These are phyloP conservation scores for Acanthosoma haemorrhoidale DNA, from an alignment of 2,888 invertebrate genomes.

Conservation along the genomic window DNA sequence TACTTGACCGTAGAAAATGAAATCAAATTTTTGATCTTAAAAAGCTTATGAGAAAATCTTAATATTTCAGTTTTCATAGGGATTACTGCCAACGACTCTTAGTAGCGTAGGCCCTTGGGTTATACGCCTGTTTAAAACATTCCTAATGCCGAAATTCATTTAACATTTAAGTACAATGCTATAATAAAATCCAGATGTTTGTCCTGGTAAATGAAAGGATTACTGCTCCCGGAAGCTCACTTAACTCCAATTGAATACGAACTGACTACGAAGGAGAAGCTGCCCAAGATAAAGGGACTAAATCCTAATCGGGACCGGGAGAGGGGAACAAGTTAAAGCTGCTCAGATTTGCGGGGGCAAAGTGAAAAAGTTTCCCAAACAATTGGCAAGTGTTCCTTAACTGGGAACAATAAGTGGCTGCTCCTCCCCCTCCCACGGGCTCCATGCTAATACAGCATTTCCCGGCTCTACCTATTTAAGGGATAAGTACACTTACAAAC, in stretches of 20 bases:
- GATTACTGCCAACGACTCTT: too few species aligned
- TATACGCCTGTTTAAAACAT: too few species aligned
- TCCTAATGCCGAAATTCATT: too few species aligned
- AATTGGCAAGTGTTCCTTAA: constrained; percentile 26
- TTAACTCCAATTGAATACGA: not conserved
- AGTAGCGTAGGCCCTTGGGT: too few species aligned
- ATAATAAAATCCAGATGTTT: too few species aligned
- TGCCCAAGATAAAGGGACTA: not conserved
- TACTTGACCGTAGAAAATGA: too few species aligned
- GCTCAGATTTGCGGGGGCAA: not conserved
- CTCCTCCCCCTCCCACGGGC: not conserved
- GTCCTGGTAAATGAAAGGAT: too few species aligned
- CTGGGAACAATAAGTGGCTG: constrained; percentile 1
- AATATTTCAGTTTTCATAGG: too few species aligned
- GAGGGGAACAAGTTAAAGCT: not conserved
- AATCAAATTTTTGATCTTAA: too few species aligned
- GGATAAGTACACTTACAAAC: constrained; percentile 14
- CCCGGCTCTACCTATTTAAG: not conserved
- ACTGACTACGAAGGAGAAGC: not conserved
- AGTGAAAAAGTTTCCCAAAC: constrained; percentile 23
- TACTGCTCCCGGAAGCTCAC: too few species aligned
- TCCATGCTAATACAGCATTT: constrained; percentile 6
- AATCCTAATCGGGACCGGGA: constrained; percentile 8
- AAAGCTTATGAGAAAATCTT: too few species aligned
- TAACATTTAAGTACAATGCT: too few species aligned